Base-by-base conservation (phyloP, 2,797 vertebrate genomes). In the Lagocephalus sceleratus region DNA sequence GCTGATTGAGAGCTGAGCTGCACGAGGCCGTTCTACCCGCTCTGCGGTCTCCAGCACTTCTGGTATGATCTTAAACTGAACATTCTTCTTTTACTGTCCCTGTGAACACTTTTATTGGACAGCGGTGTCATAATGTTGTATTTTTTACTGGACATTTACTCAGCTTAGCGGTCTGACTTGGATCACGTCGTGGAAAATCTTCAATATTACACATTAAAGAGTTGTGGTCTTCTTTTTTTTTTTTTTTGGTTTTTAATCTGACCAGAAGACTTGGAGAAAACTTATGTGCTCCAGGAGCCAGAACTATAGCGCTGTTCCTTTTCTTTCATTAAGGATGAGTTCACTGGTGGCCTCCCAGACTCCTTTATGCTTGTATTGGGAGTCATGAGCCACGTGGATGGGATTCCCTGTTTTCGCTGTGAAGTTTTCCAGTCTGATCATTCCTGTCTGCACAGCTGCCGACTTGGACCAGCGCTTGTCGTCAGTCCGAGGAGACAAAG, bases 361-460 rank as follows among this genome's bases (percentile, higher is more conserved):
- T 70, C 66, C 44, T 53, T 17, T 42, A 38, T 22, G 20, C 20
- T 64, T 68, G 39, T 53, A 64, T 38, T 74, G 59, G 57, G 65
- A 74, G 44, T 45, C 51, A 54, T 53, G 41, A 81, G 85, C 85
- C 85, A 89, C 84, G 79, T 88, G 60, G 81, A 87, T 53, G 70
- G 84, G 82, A 79, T 85, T 87, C 85, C 85, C 81, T 44, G 26
- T 56, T 58, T 73, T 66, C 54, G 4, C 11, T 17, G 20, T 76
- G 75, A 76, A 85, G 70, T 49, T 80, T 77, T 84, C 69, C 74
- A 63, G 52, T 54, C 54, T 40, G 51, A 43, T 3, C 38, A 72
- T 70, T 71, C 57, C 60, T 53, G 32, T 64, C 44, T 23, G 40
- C 16, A 5, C 25, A 14, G 32, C 68, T 58, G 66, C 63, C 48